Evolutionary conservation across 2,888 invertebrate genomes (phyloP).

Genomic region (Drosophila kuntzei): DNA sequence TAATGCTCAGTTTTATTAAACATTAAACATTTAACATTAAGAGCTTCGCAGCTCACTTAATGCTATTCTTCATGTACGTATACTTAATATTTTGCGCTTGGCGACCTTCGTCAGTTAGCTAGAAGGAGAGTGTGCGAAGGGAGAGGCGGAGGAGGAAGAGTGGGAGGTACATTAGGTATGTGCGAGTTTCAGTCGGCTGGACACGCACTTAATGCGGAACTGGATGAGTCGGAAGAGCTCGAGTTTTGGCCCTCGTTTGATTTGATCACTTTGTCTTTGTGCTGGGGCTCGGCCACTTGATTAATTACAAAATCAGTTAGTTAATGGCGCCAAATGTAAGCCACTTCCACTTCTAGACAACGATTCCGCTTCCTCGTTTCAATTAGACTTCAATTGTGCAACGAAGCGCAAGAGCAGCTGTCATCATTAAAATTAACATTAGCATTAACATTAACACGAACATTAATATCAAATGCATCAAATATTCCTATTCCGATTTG

Average conservation of each 20-base stretch:
- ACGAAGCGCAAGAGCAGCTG: slow-evolving; percentile 41
- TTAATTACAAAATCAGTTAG: slow-evolving; percentile 69
- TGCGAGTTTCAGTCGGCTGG: slow-evolving; percentile 61
- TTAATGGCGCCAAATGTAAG: slow-evolving; percentile 73
- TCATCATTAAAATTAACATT: slow-evolving; percentile 46
- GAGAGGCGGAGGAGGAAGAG: background rate
- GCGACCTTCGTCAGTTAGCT: slow-evolving; percentile 56
- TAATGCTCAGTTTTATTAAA: slow-evolving; percentile 71
- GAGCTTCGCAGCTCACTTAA: slow-evolving; percentile 62
- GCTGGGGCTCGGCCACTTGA: slow-evolving; percentile 42
- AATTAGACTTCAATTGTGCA: slow-evolving; percentile 79
- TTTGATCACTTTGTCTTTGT: slow-evolving; percentile 36
- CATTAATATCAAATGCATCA: slow-evolving; percentile 41
- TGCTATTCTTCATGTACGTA: slow-evolving; percentile 60
- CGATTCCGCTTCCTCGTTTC: slow-evolving; percentile 71
- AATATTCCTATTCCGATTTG: slow-evolving; percentile 31
- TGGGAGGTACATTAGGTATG: slow-evolving; percentile 16
- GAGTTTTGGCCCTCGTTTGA: slow-evolving; percentile 44
- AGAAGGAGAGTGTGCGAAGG: slow-evolving; percentile 3
- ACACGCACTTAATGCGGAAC: slow-evolving; percentile 76
- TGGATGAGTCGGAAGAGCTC: slow-evolving; percentile 56
- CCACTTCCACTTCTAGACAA: slow-evolving; percentile 55
- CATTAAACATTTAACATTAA: slow-evolving; percentile 58
- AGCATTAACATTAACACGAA: slow-evolving; percentile 10
- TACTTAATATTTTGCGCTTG: slow-evolving; percentile 54